phyloP scores from a whole-genome alignment of 2,797 vertebrate species.

The Pantherophis alleghaniensis region DNA sequence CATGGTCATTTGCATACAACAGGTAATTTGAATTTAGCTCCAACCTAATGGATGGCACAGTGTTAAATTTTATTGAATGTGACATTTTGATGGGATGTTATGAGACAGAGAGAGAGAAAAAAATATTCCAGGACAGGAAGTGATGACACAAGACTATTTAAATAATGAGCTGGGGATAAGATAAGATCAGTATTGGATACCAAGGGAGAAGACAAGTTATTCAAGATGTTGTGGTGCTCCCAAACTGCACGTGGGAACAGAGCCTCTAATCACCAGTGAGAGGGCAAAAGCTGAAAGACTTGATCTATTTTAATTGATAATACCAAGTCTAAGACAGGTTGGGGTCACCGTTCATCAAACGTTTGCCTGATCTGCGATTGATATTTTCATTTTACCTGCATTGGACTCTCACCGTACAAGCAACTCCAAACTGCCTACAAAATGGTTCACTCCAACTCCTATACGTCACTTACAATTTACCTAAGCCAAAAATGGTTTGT shows the following conservation, averaged over 20 bases:
- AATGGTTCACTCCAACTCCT: constrained; percentile 9
- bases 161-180: background rate
- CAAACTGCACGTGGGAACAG: background rate
- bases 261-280: background rate
- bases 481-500: background rate
- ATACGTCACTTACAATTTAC: background rate
- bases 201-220: background rate
- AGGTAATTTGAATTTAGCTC: background rate
- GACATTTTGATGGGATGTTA: background rate
- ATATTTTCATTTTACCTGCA: background rate
- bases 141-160: background rate
- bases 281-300: background rate
- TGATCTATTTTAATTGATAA: background rate
- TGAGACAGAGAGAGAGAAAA: background rate
- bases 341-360: background rate
- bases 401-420: background rate
- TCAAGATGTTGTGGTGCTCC: background rate
- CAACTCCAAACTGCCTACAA: background rate
- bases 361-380: background rate
- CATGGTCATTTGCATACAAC: background rate
- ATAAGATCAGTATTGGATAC: background rate
- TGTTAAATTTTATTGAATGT: background rate
- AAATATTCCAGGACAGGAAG: background rate
- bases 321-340: background rate
- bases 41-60: background rate